These are phyloP conservation scores for Linhomoeus sp. DNA, from an alignment of 2,888 invertebrate genomes.

Conservation along the genomic window DNA sequence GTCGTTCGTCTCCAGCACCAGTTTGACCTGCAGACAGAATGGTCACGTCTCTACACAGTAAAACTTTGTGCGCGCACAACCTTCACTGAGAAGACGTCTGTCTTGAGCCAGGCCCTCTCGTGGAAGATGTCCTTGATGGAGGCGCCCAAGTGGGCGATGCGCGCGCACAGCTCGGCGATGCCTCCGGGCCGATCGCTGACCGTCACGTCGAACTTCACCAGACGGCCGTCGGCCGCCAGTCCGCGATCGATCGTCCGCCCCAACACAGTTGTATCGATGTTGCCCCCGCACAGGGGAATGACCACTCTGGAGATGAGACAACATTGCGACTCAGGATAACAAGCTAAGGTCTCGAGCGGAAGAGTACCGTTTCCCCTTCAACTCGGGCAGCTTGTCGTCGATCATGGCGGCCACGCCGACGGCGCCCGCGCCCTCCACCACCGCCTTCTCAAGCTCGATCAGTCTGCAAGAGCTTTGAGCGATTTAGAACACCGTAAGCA, in stretches of 20 bases:
- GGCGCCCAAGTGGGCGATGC: constrained; percentile 32
- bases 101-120: constrained; percentile 76
- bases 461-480: too few relatives aligned
- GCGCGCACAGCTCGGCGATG: constrained; percentile 31
- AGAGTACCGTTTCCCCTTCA: constrained; percentile 51
- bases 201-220: constrained; percentile 32
- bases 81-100: constrained; percentile 53
- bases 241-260: constrained; percentile 32
- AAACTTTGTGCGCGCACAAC: too few relatives aligned
- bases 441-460: constrained; percentile 55
- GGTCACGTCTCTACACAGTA: too few relatives aligned
- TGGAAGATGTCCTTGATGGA: constrained; percentile 81
- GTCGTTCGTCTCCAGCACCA: constrained; percentile 70
- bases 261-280: constrained; percentile 37
- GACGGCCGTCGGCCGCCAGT: constrained; percentile 34
- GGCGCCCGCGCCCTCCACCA: constrained; percentile 77
- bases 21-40: too few relatives aligned
- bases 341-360: too few relatives aligned
- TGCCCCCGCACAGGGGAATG: constrained; percentile 35
- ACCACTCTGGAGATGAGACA: constrained; percentile 30
- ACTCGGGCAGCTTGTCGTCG: constrained; percentile 55
- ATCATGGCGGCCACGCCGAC: constrained; percentile 63
- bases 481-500: too few relatives aligned
- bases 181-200: constrained; percentile 37
- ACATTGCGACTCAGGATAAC: too few relatives aligned